Base-by-base conservation (phyloP, 2,888 invertebrate species). In the Thyatira batis region DNA sequence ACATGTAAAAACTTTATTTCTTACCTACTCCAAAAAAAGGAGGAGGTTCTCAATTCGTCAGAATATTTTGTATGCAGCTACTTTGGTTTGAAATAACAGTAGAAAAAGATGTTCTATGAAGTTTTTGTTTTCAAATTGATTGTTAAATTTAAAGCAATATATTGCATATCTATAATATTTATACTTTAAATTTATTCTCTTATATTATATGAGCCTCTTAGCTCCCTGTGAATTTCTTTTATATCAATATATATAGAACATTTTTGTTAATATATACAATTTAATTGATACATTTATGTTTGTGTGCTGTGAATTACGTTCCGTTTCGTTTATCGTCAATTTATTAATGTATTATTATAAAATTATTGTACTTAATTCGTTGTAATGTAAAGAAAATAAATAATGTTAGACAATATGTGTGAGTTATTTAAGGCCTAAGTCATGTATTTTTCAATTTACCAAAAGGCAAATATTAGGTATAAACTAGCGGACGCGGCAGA, bases 321-420 rank as follows among this genome's bases (percentile, higher is more conserved):
- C 39, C 39, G 8, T 39, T 33, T 30, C n/a, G 44, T 52, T 55
- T 33, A 51, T 25, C 20, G 28, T 61, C 57, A 39, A 39, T 17
- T 39, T 39, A 39, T 39, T 39, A 61, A 53, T 62, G 55, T 57
- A 61, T 57, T 27, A 27, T 53, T 23, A 51, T 50, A 52, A 50
- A 45, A 60, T 55, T 53, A 52, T 50, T 39, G 39, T 39, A 55
- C 50, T 57, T 57, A 60, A 54, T 58, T 60, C 57, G 66, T 68
- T 67, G 67, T 70, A 63, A 62, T 65, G 59, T 66, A 64, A 65
- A 69, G 61, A 70, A 55, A 69, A 67, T 68, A 69, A 66, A 69
- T 66, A 64, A 65, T 64, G 62, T 62, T 62, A 60, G 59, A 39
- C 52, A 59, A 55, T 50, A 1, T 30, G n/a, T 13, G 13, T 50